A percentile compares a stretch with the other conserved stretches of the same genome.
Evolutionary conservation across 2,797 vertebrate species (phyloP).

Genomic region (Pipistrellus nathusii): DNA sequence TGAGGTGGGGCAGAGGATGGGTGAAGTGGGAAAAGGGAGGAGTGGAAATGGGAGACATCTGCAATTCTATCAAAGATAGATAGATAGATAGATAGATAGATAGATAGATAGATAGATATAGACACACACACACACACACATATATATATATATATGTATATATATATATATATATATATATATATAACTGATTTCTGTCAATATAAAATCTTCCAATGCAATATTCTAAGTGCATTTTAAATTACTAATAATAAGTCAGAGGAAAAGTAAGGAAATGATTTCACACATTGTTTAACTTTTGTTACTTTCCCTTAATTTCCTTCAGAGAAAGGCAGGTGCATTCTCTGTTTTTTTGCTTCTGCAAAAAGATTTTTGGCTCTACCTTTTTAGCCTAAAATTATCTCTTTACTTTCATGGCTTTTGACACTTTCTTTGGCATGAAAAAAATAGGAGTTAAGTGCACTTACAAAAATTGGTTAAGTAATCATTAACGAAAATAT

Average conservation of each 20-base stretch:
- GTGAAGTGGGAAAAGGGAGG: not conserved
- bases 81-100: too few relatives aligned
- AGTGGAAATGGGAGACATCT: not conserved
- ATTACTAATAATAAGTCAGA: constrained; percentile 53
- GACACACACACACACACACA: too few relatives aligned
- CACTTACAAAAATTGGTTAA: constrained; percentile 55
- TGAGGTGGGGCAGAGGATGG: not conserved
- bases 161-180: not conserved
- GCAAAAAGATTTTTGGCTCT: not conserved
- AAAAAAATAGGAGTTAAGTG: constrained; percentile 42
- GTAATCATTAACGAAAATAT: constrained; percentile 63
- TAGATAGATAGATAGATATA: too few relatives aligned
- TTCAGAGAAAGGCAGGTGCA: not conserved
- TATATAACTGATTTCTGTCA: constrained; percentile 53
- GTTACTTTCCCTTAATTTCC: constrained; percentile 25
- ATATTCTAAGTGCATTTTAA: constrained; percentile 70
- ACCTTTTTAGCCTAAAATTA: not conserved
- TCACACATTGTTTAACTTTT: not conserved
- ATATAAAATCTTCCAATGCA: constrained; percentile 61
- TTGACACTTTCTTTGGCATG: constrained; percentile 55
- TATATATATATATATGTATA: too few relatives aligned
- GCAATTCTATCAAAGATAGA: not conserved
- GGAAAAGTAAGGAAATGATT: constrained; percentile 60
- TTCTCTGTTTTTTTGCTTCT: constrained; percentile 42
- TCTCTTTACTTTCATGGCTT: not conserved